phyloP scores from a whole-genome alignment of 2,797 vertebrate genomes.

The Clarias fuscus region DNA sequence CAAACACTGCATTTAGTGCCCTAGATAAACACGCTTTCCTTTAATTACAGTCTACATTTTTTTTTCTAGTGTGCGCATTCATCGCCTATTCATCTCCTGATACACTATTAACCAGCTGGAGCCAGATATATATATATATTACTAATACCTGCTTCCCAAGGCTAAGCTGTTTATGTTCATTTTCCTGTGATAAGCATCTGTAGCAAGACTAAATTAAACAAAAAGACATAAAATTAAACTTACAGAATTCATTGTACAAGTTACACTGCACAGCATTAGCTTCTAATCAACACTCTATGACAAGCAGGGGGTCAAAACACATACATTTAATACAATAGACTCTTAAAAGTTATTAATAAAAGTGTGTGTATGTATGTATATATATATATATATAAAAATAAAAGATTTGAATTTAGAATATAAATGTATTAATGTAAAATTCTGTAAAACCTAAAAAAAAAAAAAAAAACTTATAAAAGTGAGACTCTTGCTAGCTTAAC shows the following conservation, averaged over 20 bases:
- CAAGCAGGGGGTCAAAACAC: not conserved
- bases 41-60: slow-evolving; percentile 5
- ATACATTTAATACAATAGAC: not conserved
- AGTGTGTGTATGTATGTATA: not conserved
- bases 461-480: not conserved
- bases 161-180: not conserved
- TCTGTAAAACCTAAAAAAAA: not conserved
- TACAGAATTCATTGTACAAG: not conserved
- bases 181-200: not conserved
- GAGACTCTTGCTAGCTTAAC: not conserved
- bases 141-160: not conserved
- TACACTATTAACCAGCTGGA: not conserved
- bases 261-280: too few relatives aligned
- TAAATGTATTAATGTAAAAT: not conserved
- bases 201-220: not conserved
- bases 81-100: not conserved
- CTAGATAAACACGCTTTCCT: slow-evolving; percentile 10
- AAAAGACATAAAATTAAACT: not conserved
- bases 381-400: not conserved
- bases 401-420: not conserved
- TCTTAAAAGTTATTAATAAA: not conserved
- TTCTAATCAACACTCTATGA: not conserved
- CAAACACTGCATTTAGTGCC: not conserved
- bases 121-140: not conserved
- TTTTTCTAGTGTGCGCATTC: not conserved